Evolutionary conservation across 2,888 invertebrate species (phyloP), one percentile per base, ranked within the genome.

Genomic region (Drosophila differens): DNA sequence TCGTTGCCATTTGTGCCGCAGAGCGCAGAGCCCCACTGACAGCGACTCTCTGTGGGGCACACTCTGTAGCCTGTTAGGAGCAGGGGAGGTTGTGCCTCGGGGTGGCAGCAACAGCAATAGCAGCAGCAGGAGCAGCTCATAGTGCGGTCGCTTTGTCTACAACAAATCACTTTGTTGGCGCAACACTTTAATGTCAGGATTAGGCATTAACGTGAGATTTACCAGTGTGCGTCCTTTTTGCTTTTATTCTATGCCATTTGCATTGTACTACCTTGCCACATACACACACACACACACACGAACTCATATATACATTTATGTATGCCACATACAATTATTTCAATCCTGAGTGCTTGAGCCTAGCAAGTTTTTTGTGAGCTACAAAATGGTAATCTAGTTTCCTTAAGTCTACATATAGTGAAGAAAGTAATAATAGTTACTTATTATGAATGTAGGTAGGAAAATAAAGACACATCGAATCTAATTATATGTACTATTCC

Each of bases 151-250:
- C 79, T 90, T 86, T 90, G 91, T 90, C 79, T 89, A 83, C 79
- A 86, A 86, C 85, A 86, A 86, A 86, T 86, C 85, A 86, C 87
- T 86, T 90, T 86, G 85, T 86, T 83, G 89, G 87, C 89, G 76
- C 85, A 87, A 81, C 89, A 87, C 85, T 89, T 89, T 89, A 89
- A 90, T 91, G 91, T 83, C 83, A 63, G 77, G 91, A 89, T 91
- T 89, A 89, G 85, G 85, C 77, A 89, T 89, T 86, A 89, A 85
- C 85, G 85, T 84, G 75, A 77, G 89, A 90, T 83, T 88, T 85
- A 73, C 71, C 83, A 70, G 67, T 70, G 68, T 83, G 69, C 64
- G 58, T 62, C 55, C 65, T 53, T 61, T 41, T 67, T 76, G 44
- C 65, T 60, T 61, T 79, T 82, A 74, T 74, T 81, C 69, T 67